Base-by-base conservation (phyloP, 2,888 invertebrate genomes). In the Dicyrtomina minuta region DNA sequence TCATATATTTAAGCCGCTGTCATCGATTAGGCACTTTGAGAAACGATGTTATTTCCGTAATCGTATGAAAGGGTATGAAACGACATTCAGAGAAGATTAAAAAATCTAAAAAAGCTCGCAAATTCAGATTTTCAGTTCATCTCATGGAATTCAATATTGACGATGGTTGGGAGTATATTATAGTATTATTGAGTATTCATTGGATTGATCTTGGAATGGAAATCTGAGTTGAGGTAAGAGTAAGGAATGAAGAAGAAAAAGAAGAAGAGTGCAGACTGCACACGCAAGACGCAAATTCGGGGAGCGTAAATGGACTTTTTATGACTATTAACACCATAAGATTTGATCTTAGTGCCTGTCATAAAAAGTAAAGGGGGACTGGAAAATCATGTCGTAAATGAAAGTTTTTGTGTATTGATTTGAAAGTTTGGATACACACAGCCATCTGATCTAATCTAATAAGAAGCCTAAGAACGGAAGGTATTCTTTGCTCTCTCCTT, bases 261-360 rank as follows among this genome's bases (percentile, higher is more conserved):
- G 58, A 66, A 26, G 43, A 24, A 13, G 33, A 44, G 44, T 20
- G 27, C 26, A 13, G 33, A 44, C 26, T 20, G 27, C 26, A 33
- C 17, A 41, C 43, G 60, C 26, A 22, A 53, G 20, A 17, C 53
- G 53, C 33, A 33, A 62, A 43, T 33, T 49, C 62, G 15, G 17
- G 8, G 53, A 39, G 43, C 13, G 58, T 41, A 58, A 39, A 58
- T n/a, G 58, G 41, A 13, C 20, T 49, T 65, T 65, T 55, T 65
- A 65, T 65, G 65, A 43, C 65, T 65, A 55, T 65, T 65, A 65
- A 65, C 64, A 39, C 51, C 39, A 17, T 51, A 39, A 64, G 51
- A 64, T 64, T 33, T 51, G 51, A 64, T 64, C 64, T 64, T 64
- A 64, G 64, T 64, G 64, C 39, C 51, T 51, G 39, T 64, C 64